phyloP scores from a whole-genome alignment of 2,113 vertebrate species.

The Hippocampus guttulatus region DNA sequence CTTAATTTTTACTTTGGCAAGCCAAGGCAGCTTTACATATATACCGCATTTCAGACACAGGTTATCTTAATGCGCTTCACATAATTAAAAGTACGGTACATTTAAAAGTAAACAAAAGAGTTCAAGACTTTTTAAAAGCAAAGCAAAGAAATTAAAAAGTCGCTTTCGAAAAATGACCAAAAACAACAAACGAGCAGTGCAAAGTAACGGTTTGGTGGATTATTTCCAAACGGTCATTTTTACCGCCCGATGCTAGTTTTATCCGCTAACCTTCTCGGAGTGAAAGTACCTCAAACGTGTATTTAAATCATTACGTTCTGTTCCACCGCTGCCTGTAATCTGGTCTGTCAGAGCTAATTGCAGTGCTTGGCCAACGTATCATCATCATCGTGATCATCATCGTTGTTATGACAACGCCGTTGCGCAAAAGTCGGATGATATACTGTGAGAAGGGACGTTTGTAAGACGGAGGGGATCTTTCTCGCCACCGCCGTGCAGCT shows the following conservation, averaged over 20 bases:
- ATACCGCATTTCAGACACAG: no score
- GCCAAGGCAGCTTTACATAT: no score
- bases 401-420: conserved; percentile 29
- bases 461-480: conserved; percentile 37
- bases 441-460: conserved; percentile 66
- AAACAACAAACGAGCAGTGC: no score
- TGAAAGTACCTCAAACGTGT: neutral
- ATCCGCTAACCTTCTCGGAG: no score
- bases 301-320: neutral
- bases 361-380: conserved; percentile 39
- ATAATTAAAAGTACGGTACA: no score
- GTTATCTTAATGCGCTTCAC: no score
- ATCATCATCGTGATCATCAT: conserved; percentile 32
- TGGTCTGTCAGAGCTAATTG: conserved; percentile 62
- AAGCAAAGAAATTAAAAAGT: no score
- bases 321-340: conserved; percentile 56
- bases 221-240: neutral
- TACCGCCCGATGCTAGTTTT: neutral
- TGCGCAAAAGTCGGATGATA: conserved; percentile 49
- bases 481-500: conserved; percentile 42
- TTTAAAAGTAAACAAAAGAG: no score
- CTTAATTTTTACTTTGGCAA: no score
- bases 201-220: no score
- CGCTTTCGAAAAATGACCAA: no score
- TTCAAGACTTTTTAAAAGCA: no score